Evolutionary conservation across 2,113 vertebrate genomes (phyloP), one percentile per base, ranked within the genome.

Genomic region (Oreochromis spilurus): DNA sequence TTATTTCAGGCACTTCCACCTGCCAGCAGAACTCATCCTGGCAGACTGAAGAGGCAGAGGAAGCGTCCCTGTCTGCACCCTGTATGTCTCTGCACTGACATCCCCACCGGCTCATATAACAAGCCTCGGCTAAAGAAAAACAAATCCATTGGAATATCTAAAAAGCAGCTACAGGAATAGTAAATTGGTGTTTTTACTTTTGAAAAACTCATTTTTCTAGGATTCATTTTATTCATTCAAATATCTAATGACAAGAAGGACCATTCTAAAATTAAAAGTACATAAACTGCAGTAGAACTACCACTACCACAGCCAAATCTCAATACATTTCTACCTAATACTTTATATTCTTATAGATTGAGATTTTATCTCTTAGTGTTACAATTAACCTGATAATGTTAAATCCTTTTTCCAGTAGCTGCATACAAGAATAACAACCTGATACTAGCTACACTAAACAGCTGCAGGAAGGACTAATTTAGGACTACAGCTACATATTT

Each of bases 1-100:
- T 94, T 96, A 96, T 95, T 95, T 96, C 91, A 93, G 92, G 94
- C 89, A 84, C 84, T 91, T 93, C 91, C 95, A 96, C 93, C 95
- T 96, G 95, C 94, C 92, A 92, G 86, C 90, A 92, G 87, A 53
- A 57, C 93, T 96, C 93, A 95, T 89, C 77, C 31, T 83, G 89
- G 92, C 93, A 94, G 93, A 90, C 60, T 67, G 86, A 87, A 86
- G 88, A 91, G 85, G 82, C 62, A 9, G 45, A 85, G 83, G 90
- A 88, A 88, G 91, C 87, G 86, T 70, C 81, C 84, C 90, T 89
- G 93, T 93, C 90, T 91, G 83, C 88, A 91, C 86, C 77, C 87
- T 86, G 55, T 84, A 38, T 26, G 60, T 94, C 83, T 92, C 80
- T 75, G 88, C 31, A 38, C 81, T 4, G 16, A 86, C 81, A 88